phyloP scores from a whole-genome alignment of 2,888 invertebrate species.

The Pandemis heparana region DNA sequence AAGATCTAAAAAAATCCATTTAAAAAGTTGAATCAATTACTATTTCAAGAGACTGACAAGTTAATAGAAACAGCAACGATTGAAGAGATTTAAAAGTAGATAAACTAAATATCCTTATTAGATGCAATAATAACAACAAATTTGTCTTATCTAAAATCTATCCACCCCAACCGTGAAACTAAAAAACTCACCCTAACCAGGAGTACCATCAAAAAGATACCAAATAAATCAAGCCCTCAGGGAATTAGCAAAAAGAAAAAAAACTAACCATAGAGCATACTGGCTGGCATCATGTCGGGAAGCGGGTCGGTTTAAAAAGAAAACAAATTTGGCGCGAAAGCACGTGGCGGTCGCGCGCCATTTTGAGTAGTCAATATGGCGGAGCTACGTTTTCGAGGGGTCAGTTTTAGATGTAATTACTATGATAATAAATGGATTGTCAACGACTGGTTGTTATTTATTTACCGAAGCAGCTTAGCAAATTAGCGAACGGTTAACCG shows the following conservation, averaged over 20 bases:
- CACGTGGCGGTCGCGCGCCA: slow-evolving; percentile 57
- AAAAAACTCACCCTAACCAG: slow-evolving; percentile 29
- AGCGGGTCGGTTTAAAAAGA: slow-evolving; percentile 44
- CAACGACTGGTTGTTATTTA: slow-evolving; percentile 24
- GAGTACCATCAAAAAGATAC: slow-evolving; percentile 41
- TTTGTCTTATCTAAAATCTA: slow-evolving; percentile 35
- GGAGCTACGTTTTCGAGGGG: slow-evolving; percentile 25
- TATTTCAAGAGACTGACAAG: not conserved
- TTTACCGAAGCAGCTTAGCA: not conserved
- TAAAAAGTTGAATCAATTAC: not conserved
- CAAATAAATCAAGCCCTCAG: slow-evolving; percentile 59
- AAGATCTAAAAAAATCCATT: not conserved
- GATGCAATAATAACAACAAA: slow-evolving; percentile 38
- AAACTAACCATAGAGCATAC: slow-evolving; percentile 39
- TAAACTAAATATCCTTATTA: slow-evolving; percentile 30
- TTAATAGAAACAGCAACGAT: not conserved
- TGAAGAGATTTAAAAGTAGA: not conserved
- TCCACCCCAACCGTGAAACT: slow-evolving; percentile 20
- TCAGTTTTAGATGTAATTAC: slow-evolving; percentile 35
- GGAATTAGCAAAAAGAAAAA: slow-evolving; percentile 59
- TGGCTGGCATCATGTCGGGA: slow-evolving; percentile 34
- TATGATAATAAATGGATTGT: slow-evolving; percentile 34
- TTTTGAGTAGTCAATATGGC: slow-evolving; percentile 47
- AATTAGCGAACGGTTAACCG: not conserved
- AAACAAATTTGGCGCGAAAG: slow-evolving; percentile 51